These are phyloP conservation scores for Sphaerophoria rueppellii DNA, from an alignment of 2,888 invertebrate genomes.

Conservation along the genomic window DNA sequence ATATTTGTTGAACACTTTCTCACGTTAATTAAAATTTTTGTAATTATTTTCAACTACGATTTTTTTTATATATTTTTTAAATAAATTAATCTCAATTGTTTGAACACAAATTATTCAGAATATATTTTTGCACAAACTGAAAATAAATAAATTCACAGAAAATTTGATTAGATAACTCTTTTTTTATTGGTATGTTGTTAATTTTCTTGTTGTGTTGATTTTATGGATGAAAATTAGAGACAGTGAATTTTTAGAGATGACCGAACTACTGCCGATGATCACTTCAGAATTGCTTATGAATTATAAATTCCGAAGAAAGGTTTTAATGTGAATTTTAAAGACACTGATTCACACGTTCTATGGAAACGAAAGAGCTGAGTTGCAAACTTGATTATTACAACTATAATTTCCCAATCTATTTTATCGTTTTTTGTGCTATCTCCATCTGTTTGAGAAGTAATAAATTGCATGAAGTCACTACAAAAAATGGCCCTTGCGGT, in stretches of 20 bases:
- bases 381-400: not conserved
- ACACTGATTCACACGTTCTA: not conserved
- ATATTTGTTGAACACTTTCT: constrained; percentile 43
- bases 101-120: constrained; percentile 65
- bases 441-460: too few species aligned
- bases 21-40: constrained; percentile 31
- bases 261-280: constrained; percentile 30
- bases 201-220: constrained; percentile 11
- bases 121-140: constrained; percentile 61
- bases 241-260: constrained; percentile 21
- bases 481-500: not conserved
- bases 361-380: constrained; percentile 10
- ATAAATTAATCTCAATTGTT: constrained; percentile 68
- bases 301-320: not conserved
- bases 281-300: constrained; percentile 16
- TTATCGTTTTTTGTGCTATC: not conserved
- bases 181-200: constrained; percentile 29
- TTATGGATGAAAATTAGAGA: constrained; percentile 34
- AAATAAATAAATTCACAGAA: constrained; percentile 50
- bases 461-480: not conserved
- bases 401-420: too few species aligned
- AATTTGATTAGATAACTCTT: constrained; percentile 37
- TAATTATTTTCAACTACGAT: constrained; percentile 47
- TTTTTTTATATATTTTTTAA: constrained; percentile 31
- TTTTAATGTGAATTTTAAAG: not conserved